Base-by-base conservation (phyloP, 1,140 invertebrate genomes). In the Brachionus angularis region DNA sequence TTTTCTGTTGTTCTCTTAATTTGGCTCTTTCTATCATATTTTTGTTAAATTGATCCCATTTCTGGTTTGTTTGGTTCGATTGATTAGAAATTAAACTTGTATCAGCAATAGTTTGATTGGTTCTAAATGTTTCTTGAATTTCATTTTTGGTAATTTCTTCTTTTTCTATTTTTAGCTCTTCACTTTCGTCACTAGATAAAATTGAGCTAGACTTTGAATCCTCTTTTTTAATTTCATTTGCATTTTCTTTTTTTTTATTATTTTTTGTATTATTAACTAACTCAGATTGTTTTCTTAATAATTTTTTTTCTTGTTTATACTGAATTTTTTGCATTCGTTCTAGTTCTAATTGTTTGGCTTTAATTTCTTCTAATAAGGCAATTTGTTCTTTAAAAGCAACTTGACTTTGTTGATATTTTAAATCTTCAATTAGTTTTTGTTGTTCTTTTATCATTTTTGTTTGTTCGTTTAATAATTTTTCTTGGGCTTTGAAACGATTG, bases 21-120 rank as follows among this genome's bases (percentile, higher is more conserved):
- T 75, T 76, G 16, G 79, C 75, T 73, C 80, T 74, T 7, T 79
- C 76, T 23, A 80, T 78, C 78, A 81, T 80, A 47, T 76, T 29
- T 8, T 21, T 77, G 78, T 42, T 14, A 73, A 75, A 29, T 67
- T 18, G 39, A 47, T 39, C 36, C 46, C 44, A 58, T 36, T 10
- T 58, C 39, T 58, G 12, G 27, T 42, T n/a, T 29, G 58, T 33
- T 64, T 64, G n/a, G n/a, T n/a, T n/a, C n/a, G n/a, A n/a, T n/a
- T n/a, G n/a, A n/a, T n/a, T n/a, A n/a, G n/a, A n/a, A n/a, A n/a
- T n/a, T n/a, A n/a, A n/a, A n/a, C n/a, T n/a, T n/a, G n/a, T n/a
- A n/a, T n/a, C n/a, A n/a, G n/a, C n/a, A n/a, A n/a, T n/a, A n/a
- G n/a, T n/a, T n/a, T n/a, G n/a, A n/a, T n/a, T n/a, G n/a, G n/a